Base-by-base conservation (phyloP, 1,140 invertebrate genomes). In the Cecropterus lyciades region DNA sequence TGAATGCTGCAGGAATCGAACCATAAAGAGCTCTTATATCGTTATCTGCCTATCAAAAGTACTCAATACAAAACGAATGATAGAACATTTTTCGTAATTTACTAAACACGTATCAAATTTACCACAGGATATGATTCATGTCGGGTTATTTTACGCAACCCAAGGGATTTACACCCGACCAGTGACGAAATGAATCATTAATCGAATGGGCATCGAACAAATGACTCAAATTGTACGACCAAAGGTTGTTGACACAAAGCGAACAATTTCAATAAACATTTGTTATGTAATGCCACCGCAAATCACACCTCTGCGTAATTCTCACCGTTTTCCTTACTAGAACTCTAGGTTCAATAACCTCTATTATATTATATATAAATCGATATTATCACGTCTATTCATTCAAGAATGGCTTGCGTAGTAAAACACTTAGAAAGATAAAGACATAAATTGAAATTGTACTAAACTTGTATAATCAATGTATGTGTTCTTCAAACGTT, bases 41-140 rank as follows among this genome's bases (percentile, higher is more conserved):
- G 5, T 20, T 7, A 30, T 30, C 27, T 6, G 27, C 7, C 27
- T 30, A 4, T 8, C 10, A 37, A 37, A 11, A 37, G 33, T 3
- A 0, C 10, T 37, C 33, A 37, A 37, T n/a, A 37, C 33, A 30
- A 43, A 27, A 57, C 20, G 17, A 45, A n/a, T 11, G 17, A 27
- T 14, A 48, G 24, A 17, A 24, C 3, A 20, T 16, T 49, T 49
- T 27, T 10, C 0, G 6, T 43, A 13, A 43, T 43, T 43, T 42
- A 51, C 1, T 55, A 14, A 43, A 33, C 42, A 56, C 37, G 52
- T 49, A n/a, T 68, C 57, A 62, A 53, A 69, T 68, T 45, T 13
- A 30, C 56, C 60, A 76, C 76, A 84, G 78, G 80, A 79, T 78
- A 42, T 82, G 78, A 80, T 77, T 77, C 76, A 77, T 73, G 52